Percentiles rank a stretch among this genome's conserved stretches.
Evolutionary conservation across 35 echinoderm and acorn worm genomes (phyloP).

Genomic region (Ophiothrix spiculata): DNA sequence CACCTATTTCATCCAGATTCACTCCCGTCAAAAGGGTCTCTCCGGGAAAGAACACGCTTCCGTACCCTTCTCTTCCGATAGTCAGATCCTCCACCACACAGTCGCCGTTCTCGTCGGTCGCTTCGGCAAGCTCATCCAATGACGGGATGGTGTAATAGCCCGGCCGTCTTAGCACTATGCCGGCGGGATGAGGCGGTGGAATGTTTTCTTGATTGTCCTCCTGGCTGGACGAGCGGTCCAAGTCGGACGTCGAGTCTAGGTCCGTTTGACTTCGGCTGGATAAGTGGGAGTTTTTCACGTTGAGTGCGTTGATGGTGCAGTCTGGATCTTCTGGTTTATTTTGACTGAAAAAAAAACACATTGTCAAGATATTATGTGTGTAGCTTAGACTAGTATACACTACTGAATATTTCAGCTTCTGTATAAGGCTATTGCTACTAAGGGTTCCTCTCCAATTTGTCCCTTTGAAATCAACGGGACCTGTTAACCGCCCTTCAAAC

Average conservation of each 20-base stretch:
- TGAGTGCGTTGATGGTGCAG: conserved; percentile 80
- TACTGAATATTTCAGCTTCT: no score
- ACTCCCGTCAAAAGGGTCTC: conserved; percentile 58
- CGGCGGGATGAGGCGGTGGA: conserved; percentile 72
- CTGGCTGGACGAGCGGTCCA: conserved; percentile 56
- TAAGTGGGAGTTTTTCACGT: conserved; percentile 29
- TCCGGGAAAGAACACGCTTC: conserved; percentile 95
- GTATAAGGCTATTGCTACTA: no score
- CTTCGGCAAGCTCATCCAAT: conserved; percentile 62
- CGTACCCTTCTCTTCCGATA: conserved; percentile 72
- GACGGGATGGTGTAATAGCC: conserved; percentile 84
- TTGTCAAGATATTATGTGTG: no score
- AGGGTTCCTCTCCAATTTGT: no score
- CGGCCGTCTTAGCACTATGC: conserved; percentile 48
- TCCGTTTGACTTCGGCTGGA: conserved; percentile 15
- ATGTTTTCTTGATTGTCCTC: conserved; percentile 60
- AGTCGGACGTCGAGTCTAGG: conserved; percentile 30
- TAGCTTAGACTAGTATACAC: no score
- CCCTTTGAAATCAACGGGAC: no score
- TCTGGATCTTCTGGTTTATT: conserved; percentile 74
- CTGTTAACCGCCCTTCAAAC: no score
- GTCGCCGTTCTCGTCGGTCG: conserved; percentile 49
- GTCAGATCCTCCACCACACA: conserved; percentile 75
- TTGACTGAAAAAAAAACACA: conserved; percentile 27
- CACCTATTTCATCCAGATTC: conserved; percentile 97